Conservation (phyloP, 2,797 vertebrate species). For the Synanceia verrucosa region DNA sequence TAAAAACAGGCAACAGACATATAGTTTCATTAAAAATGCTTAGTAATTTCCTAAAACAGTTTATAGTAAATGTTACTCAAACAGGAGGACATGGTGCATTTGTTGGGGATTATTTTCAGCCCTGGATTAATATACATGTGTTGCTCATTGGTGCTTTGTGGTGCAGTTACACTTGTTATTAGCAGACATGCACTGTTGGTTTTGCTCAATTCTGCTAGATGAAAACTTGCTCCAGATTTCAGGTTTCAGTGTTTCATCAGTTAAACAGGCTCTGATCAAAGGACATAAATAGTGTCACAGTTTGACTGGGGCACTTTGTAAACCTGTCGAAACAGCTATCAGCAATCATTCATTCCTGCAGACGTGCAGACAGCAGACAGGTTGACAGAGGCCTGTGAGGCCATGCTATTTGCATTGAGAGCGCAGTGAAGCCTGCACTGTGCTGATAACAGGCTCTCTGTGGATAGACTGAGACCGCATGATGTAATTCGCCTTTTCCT, state of each 20-base stretch:
- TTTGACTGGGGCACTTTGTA: background rate
- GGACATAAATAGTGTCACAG: background rate
- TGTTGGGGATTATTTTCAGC: background rate
- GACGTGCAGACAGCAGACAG: conserved; percentile 33
- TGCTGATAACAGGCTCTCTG: conserved; percentile 61
- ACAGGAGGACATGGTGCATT: no score
- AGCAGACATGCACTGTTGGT: background rate
- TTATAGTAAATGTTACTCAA: background rate
- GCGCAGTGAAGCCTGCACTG: conserved; percentile 43
- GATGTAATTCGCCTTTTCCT: conserved; percentile 61
- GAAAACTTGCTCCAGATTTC: no score
- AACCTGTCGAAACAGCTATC: conserved; percentile 28
- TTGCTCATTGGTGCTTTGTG: background rate
- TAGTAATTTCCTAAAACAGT: no score
- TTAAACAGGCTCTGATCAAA: background rate
- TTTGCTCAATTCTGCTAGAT: no score
- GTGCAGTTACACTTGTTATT: no score
- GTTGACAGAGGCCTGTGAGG: conserved; percentile 7
- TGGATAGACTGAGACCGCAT: conserved; percentile 25
- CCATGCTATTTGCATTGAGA: conserved; percentile 57
- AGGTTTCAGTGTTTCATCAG: no score
- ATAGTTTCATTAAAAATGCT: background rate
- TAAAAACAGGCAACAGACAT: background rate
- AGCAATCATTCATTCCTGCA: conserved; percentile 1
- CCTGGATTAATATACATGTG: background rate